Base-by-base conservation (phyloP, 2,888 invertebrate genomes). In the Hemicrepidius hirtus region DNA sequence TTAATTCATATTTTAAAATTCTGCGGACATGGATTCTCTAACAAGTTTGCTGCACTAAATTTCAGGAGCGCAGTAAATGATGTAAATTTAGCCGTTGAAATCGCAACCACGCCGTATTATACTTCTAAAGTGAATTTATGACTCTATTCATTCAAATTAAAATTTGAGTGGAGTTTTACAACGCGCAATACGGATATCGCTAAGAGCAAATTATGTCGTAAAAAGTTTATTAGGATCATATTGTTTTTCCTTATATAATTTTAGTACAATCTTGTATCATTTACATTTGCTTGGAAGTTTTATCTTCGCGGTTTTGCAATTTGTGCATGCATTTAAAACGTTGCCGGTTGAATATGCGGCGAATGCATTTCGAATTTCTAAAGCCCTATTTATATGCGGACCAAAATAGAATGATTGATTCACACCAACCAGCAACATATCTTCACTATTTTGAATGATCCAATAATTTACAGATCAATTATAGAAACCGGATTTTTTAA, bases 51-150 rank as follows among this genome's bases (percentile, higher is more conserved):
- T 78, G 82, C 82, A 83, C 81, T 85, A 85, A 85, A 86, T 86
- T 84, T 81, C 78, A 76, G 80, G 83, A 83, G 85, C 85, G 85
- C 85, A 72, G 55, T 72, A 85, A 85, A 85, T 84, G 83, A 85
- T 86, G 85, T 84, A 85, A 86, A 86, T 85, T 85, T 83, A 82
- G 83, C 82, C 79, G 84, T 82, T 83, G 83, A 84, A 84, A 84
- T 84, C 83, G 84, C 82, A 82, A 80, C 82, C 82, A 79, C 80
- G 81, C 82, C 82, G 83, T 84, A 82, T 84, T 84, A 84, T 84
- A 84, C 85, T 84, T 84, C 84, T 82, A 82, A 81, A 81, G 77
- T 74, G 77, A 78, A 85, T 85, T 85, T 85, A 85, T 82, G 79
- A 78, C 81, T 75, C 78, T 77, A 82, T 82, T 83, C 84, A 84